A percentile compares a stretch with the other conserved stretches of the same genome.
These are phyloP conservation scores for Parotocinclus haroldoi DNA, from an alignment of 2,797 vertebrate species.

Conservation along the genomic window DNA sequence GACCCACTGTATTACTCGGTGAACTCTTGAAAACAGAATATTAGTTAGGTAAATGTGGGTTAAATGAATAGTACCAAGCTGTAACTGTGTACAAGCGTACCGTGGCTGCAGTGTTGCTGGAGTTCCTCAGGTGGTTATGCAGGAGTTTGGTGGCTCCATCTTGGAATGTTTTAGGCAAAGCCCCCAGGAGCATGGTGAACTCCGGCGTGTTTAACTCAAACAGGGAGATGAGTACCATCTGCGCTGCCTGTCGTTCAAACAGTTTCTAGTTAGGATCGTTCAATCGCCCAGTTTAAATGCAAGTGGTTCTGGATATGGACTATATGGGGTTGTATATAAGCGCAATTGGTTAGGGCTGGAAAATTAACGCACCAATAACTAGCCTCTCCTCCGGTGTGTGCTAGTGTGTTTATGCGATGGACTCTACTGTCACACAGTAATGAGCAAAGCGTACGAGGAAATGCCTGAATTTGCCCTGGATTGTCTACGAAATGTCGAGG, in stretches of 20 bases:
- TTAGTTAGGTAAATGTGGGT: neutral
- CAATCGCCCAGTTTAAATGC: neutral
- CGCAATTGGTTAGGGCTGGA: too few relatives aligned
- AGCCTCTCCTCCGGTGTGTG: too few relatives aligned
- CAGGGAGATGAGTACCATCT: conserved; percentile 91
- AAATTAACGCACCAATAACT: too few relatives aligned
- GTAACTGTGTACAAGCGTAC: conserved; percentile 48
- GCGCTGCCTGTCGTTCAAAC: conserved; percentile 78
- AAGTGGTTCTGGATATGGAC: too few relatives aligned
- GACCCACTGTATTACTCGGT: conserved; percentile 81
- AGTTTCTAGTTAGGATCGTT: neutral
- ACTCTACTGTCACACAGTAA: too few relatives aligned
- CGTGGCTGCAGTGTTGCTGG: conserved; percentile 78
- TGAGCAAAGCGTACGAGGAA: too few relatives aligned
- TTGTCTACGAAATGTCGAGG: too few relatives aligned
- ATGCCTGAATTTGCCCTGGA: too few relatives aligned
- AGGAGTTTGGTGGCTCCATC: conserved; percentile 97
- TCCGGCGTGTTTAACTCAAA: conserved; percentile 97
- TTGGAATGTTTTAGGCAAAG: conserved; percentile 98
- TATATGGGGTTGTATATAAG: too few relatives aligned
- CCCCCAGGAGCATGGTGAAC: conserved; percentile 97
- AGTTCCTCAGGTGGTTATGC: conserved; percentile 95
- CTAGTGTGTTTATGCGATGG: too few relatives aligned
- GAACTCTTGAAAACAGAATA: conserved; percentile 70
- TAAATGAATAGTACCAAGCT: too few relatives aligned